These are phyloP conservation scores for Acrocera orbiculus DNA, from an alignment of 2,888 invertebrate genomes.

Conservation along the genomic window DNA sequence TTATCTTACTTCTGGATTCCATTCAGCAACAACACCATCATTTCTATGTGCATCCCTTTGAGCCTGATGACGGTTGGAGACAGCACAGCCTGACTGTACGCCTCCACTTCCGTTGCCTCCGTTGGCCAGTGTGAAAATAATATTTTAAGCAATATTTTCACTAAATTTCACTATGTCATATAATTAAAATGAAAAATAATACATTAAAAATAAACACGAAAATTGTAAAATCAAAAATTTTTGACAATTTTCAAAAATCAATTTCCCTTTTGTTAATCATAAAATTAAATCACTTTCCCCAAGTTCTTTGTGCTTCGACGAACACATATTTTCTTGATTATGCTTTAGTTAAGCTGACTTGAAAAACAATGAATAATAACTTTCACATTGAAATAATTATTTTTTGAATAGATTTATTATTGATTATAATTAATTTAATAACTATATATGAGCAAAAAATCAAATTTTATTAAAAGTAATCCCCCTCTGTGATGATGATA, in stretches of 20 bases:
- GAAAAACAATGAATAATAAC: no score
- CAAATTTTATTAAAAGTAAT: conserved; percentile 11
- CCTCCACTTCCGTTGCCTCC: conserved; percentile 15
- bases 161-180: not conserved
- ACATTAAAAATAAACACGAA: conserved; percentile 4
- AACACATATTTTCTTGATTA: no score
- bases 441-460: no score
- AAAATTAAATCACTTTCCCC: no score
- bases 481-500: conserved; percentile 14
- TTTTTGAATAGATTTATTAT: no score
- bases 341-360: no score
- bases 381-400: no score
- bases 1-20: conserved; percentile 81
- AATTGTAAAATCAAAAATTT: no score
- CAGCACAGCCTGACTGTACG: conserved; percentile 15
- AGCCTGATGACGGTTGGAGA: conserved; percentile 5
- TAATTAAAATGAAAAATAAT: not conserved
- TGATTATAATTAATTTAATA: no score
- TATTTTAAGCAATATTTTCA: conserved; percentile 5
- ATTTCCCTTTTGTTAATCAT: no score
- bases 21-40: conserved; percentile 19
- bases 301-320: no score
- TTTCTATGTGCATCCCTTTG: conserved; percentile 2
- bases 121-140: conserved; percentile 17
- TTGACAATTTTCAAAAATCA: no score